Conservation (phyloP, 1,140 invertebrate genomes). For the Anastatus disparis region DNA sequence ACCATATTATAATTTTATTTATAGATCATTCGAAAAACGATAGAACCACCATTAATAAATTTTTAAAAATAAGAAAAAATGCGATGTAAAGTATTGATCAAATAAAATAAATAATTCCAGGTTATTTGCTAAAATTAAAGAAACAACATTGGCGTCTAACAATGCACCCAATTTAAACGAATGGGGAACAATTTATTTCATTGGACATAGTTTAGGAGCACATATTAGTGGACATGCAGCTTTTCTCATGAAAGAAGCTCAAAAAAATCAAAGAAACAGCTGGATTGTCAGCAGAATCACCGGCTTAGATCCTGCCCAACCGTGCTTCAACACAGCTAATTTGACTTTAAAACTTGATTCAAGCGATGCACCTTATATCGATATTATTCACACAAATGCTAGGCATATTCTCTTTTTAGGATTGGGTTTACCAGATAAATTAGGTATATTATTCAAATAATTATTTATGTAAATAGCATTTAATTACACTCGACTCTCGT, state of each 20-base stretch:
- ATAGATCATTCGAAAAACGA: too few species aligned
- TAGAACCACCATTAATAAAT: too few species aligned
- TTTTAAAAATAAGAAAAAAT: too few species aligned
- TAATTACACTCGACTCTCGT: too few species aligned
- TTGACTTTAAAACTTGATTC: constrained; percentile 66
- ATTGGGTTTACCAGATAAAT: constrained; percentile 67
- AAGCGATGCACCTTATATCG: constrained; percentile 73
- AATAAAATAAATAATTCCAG: too few species aligned
- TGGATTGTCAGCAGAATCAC: constrained; percentile 60
- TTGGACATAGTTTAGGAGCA: constrained; percentile 74
- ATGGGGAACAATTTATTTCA: constrained; percentile 65
- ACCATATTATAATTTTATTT: too few species aligned
- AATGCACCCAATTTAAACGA: background rate
- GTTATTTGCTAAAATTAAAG: background rate
- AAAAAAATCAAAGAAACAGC: constrained; percentile 40
- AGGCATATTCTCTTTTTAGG: constrained; percentile 63
- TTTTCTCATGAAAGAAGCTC: constrained; percentile 62
- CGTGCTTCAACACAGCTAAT: constrained; percentile 69
- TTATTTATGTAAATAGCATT: too few species aligned
- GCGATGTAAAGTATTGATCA: too few species aligned
- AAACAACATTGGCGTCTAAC: background rate
- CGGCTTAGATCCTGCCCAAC: constrained; percentile 74
- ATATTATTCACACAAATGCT: constrained; percentile 77
- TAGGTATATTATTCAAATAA: constrained; percentile 56
- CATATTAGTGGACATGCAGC: constrained; percentile 72